phyloP scores from a whole-genome alignment of 2,888 invertebrate genomes.

The Coenonympha arcania region DNA sequence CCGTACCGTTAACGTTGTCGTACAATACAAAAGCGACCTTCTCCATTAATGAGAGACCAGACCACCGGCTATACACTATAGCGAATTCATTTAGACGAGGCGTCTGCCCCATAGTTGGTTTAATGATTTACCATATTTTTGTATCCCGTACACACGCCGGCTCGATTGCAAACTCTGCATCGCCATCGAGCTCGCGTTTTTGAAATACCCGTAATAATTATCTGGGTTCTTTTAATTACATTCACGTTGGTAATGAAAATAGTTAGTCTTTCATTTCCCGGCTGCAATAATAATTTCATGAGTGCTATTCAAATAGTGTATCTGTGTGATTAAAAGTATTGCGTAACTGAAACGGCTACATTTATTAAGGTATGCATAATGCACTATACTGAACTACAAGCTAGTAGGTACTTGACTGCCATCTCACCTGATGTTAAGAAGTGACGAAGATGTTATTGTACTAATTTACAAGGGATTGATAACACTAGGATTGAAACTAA shows the following conservation, averaged over 20 bases:
- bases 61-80: slow-evolving; percentile 11
- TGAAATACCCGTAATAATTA: background rate
- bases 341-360: too few species aligned
- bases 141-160: background rate
- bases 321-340: too few species aligned
- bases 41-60: slow-evolving; percentile 15
- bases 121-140: slow-evolving; percentile 17
- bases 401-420: too few species aligned
- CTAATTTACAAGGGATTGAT: too few species aligned
- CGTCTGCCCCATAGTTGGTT: slow-evolving; percentile 15
- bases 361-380: background rate
- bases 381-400: background rate
- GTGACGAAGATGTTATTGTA: too few species aligned
- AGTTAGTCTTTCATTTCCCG: too few species aligned
- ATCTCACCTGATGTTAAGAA: too few species aligned
- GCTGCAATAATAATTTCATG: too few species aligned
- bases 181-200: background rate
- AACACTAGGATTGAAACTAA: too few species aligned
- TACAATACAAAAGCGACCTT: background rate
- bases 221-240: background rate
- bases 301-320: too few species aligned
- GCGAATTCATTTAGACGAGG: slow-evolving; percentile 21
- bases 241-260: too few species aligned
- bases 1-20: background rate
- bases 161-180: background rate